phyloP scores from a whole-genome alignment of 2,797 vertebrate genomes.

The Eutrigla gurnardus region DNA sequence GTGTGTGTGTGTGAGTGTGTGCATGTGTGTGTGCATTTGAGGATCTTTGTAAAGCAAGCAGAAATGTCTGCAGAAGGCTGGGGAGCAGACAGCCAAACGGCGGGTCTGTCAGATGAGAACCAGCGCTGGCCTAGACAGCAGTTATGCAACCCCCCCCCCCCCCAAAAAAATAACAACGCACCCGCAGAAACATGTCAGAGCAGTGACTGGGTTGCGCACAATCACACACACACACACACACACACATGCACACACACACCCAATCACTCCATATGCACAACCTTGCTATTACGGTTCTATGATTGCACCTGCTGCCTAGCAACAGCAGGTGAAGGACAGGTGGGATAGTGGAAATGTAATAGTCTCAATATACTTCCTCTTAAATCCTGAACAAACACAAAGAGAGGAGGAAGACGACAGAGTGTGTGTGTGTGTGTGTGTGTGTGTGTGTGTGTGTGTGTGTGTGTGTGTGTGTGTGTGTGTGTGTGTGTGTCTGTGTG shows the following conservation, averaged over 20 bases:
- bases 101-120: constrained; percentile 37
- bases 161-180: constrained; percentile 20
- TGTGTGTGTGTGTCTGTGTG: constrained; percentile 24
- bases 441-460: constrained; percentile 23
- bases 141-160: constrained; percentile 48
- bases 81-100: constrained; percentile 37
- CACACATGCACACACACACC: constrained; percentile 4
- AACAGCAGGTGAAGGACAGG: constrained; percentile 71
- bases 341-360: constrained; percentile 65
- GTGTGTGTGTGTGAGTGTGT: constrained; percentile 5
- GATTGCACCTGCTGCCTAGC: constrained; percentile 68
- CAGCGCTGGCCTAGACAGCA: constrained; percentile 43
- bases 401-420: background rate
- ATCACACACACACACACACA: constrained; percentile 13
- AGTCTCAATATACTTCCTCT: constrained; percentile 31
- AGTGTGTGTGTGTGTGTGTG: constrained; percentile 14
- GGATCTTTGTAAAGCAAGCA: constrained; percentile 27
- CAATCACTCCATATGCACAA: constrained; percentile 1
- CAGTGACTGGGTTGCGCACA: constrained; percentile 18
- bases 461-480: constrained; percentile 17
- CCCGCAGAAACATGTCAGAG: constrained; percentile 43
- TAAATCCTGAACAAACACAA: constrained; percentile 43
- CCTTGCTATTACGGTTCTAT: constrained; percentile 11
- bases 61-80: constrained; percentile 42
- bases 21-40: background rate